Conservation (phyloP, 1,140 invertebrate genomes). For the Alviniconcha marisindica region DNA sequence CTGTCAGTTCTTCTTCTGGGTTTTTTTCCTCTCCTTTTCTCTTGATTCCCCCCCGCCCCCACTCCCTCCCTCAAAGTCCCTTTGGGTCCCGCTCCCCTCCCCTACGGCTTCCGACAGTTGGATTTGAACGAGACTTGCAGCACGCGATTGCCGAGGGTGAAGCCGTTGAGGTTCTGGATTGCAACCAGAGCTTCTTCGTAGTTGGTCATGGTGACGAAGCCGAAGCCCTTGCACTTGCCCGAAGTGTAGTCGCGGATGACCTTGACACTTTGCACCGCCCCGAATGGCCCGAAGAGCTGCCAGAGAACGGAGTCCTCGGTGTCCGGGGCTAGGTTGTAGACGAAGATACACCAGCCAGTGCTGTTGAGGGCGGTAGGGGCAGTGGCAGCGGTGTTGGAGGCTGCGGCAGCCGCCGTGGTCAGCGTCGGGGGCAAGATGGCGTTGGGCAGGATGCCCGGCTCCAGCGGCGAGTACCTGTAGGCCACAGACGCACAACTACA, state of each 20-base stretch:
- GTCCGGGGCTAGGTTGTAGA: constrained; percentile 98
- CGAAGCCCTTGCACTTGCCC: constrained; percentile 99
- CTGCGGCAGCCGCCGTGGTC: constrained; percentile 57
- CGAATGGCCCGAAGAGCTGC: constrained; percentile 99
- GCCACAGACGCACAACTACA: background rate
- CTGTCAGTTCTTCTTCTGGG: background rate
- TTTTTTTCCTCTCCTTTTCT: background rate
- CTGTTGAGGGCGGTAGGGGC: constrained; percentile 68
- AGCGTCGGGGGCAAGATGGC: constrained; percentile 63
- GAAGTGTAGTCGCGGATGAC: constrained; percentile 96
- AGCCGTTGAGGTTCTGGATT: constrained; percentile 98
- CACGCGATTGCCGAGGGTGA: constrained; percentile 96
- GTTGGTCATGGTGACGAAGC: constrained; percentile 99
- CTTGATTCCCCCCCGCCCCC: background rate
- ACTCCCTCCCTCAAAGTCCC: background rate
- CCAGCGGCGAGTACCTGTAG: constrained; percentile 73
- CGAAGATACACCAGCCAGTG: constrained; percentile 95
- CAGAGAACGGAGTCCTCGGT: constrained; percentile 99
- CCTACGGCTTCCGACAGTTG: constrained; percentile 76
- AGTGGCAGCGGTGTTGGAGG: constrained; percentile 57
- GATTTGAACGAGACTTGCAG: constrained; percentile 96
- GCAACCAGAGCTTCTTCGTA: constrained; percentile 99
- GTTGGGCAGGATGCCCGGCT: constrained; percentile 58
- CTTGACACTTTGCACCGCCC: constrained; percentile 98
- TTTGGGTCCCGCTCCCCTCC: background rate